Conservation (phyloP, 2,113 vertebrate genomes). For the Glareola pratincola region DNA sequence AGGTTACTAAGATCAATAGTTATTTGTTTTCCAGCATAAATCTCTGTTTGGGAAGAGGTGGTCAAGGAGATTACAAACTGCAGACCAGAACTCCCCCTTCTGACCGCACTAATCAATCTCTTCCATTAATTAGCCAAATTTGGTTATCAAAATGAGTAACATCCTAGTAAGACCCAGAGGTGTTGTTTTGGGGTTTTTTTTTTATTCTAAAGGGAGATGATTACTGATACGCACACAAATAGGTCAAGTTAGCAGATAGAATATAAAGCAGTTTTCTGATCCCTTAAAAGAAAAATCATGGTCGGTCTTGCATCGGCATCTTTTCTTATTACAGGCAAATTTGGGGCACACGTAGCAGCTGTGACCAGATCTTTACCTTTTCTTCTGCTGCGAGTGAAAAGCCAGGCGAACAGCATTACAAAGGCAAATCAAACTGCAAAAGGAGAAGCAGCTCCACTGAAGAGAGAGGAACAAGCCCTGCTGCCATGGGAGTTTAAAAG, state of each 20-base stretch:
- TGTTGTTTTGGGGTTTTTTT: background rate
- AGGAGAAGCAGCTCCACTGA: background rate
- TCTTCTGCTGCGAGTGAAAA: background rate
- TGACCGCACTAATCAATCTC: background rate
- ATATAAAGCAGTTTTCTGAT: background rate
- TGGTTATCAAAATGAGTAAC: conserved; percentile 13
- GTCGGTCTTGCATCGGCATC: background rate
- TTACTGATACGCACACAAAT: background rate
- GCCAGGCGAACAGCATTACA: background rate
- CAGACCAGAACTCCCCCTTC: background rate
- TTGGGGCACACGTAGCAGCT: background rate
- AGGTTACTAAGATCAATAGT: background rate
- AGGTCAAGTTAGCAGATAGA: background rate
- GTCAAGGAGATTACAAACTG: background rate
- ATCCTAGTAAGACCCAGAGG: conserved; percentile 12
- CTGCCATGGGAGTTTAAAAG: background rate
- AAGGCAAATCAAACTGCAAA: background rate
- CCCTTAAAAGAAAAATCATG: background rate
- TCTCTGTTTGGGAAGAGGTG: background rate
- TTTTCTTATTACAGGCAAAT: background rate
- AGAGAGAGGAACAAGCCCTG: background rate
- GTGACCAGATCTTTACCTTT: background rate
- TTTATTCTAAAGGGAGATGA: background rate
- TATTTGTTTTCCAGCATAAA: background rate
- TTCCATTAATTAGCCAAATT: background rate